Percentiles rank a stretch among this genome's conserved stretches.
Conservation (phyloP, 1,140 invertebrate genomes). For the Diorhabda sublineata region DNA sequence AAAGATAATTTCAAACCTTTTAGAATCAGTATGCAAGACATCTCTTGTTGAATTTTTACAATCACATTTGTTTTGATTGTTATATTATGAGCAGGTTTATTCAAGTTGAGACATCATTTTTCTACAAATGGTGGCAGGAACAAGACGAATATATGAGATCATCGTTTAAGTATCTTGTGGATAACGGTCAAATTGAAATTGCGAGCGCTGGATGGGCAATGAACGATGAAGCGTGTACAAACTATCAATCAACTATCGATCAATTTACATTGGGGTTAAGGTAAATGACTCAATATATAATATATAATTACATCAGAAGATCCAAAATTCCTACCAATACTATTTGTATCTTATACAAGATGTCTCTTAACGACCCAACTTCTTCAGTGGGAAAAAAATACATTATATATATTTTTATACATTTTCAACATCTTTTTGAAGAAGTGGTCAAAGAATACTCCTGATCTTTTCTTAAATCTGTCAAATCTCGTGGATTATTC, state of each 20-base stretch:
- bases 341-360: too few relatives aligned
- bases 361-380: too few relatives aligned
- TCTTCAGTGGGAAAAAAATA: too few relatives aligned
- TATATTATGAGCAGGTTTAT: constrained; percentile 30
- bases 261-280: constrained; percentile 65
- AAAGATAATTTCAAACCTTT: too few relatives aligned
- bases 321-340: too few relatives aligned
- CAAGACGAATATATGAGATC: constrained; percentile 53
- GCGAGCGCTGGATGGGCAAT: constrained; percentile 68
- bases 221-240: constrained; percentile 77
- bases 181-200: constrained; percentile 68
- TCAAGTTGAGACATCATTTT: constrained; percentile 49
- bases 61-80: not conserved
- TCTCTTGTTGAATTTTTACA: not conserved
- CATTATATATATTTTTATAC: too few relatives aligned
- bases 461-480: too few relatives aligned
- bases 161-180: constrained; percentile 47
- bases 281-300: constrained; percentile 41
- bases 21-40: too few relatives aligned
- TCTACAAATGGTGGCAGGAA: constrained; percentile 64
- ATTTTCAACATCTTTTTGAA: too few relatives aligned
- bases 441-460: too few relatives aligned
- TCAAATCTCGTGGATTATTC: too few relatives aligned
- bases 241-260: constrained; percentile 81
- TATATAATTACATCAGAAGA: too few relatives aligned